Conservation (phyloP, 2,797 vertebrate genomes). For the Coregonus sp. region DNA sequence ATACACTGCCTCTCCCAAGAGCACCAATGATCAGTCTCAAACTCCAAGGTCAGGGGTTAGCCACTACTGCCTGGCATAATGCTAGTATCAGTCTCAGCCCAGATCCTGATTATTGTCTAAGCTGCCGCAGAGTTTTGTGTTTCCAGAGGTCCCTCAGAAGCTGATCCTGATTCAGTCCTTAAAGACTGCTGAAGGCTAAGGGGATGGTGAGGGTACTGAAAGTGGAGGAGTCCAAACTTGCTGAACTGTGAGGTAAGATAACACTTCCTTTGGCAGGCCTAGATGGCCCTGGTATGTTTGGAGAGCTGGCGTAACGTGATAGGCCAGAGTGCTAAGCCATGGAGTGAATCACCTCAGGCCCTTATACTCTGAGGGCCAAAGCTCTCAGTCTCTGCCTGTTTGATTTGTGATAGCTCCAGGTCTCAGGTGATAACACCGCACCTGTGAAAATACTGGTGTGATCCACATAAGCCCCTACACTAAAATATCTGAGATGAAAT, state of each 20-base stretch:
- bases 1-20: background rate
- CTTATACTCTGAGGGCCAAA: background rate
- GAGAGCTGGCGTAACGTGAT: conserved; percentile 19
- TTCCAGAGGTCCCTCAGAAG: conserved; percentile 17
- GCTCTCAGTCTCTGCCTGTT: conserved; percentile 4
- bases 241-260: conserved; percentile 33
- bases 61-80: conserved; percentile 3
- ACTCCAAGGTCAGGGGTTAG: conserved; percentile 15
- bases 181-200: background rate
- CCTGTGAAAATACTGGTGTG: conserved; percentile 3
- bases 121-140: conserved; percentile 13
- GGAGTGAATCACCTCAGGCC: background rate
- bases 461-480: background rate
- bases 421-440: conserved; percentile 10
- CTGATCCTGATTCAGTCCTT: conserved; percentile 14
- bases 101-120: conserved; percentile 20
- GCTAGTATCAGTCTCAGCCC: conserved; percentile 17
- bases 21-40: conserved; percentile 5
- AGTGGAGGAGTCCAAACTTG: background rate
- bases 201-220: background rate
- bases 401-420: background rate
- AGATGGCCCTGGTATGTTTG: conserved; percentile 16
- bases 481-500: background rate
- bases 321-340: conserved; percentile 3
- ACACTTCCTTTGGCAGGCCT: conserved; percentile 10